phyloP scores from a whole-genome alignment of 2,888 invertebrate species.

The Amblyteles armatorius region DNA sequence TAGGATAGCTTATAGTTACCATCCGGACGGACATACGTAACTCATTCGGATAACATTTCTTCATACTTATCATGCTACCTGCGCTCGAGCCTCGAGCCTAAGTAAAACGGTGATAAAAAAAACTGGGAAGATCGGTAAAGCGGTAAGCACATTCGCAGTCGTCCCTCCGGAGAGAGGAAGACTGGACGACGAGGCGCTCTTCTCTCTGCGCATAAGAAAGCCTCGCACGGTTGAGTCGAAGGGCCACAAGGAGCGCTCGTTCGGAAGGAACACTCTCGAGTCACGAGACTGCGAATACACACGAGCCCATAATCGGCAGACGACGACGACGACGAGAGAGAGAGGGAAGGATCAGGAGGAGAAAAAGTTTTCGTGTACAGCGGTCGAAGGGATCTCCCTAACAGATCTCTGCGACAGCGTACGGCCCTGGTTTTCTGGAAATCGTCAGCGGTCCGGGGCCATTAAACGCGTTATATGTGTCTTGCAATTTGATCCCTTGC shows the following conservation, averaged over 20 bases:
- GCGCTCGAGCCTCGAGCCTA: too few relatives aligned
- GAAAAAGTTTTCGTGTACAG: background rate
- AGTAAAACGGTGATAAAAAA: too few relatives aligned
- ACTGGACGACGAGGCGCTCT: background rate
- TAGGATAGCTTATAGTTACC: too few relatives aligned
- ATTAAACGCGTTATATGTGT: slow-evolving; percentile 82
- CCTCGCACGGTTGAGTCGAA: slow-evolving; percentile 3
- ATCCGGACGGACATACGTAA: too few relatives aligned
- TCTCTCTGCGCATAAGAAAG: background rate
- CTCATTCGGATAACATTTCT: too few relatives aligned
- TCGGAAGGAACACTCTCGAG: slow-evolving; percentile 1
- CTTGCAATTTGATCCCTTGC: slow-evolving; percentile 81
- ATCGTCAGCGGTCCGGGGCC: slow-evolving; percentile 80
- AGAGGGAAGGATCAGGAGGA: background rate
- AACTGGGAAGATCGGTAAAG: background rate
- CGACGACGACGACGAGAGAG: too few relatives aligned
- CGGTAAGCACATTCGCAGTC: too few relatives aligned
- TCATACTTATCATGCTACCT: too few relatives aligned
- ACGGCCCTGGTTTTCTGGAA: slow-evolving; percentile 82
- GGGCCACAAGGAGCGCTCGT: slow-evolving; percentile 10
- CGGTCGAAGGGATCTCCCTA: slow-evolving; percentile 13
- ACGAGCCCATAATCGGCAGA: background rate
- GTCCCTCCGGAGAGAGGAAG: background rate
- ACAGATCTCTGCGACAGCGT: slow-evolving; percentile 8
- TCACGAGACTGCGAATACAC: slow-evolving; percentile 2